Base-by-base conservation (phyloP, 2,888 invertebrate species). In the Mactromeris polynyma region DNA sequence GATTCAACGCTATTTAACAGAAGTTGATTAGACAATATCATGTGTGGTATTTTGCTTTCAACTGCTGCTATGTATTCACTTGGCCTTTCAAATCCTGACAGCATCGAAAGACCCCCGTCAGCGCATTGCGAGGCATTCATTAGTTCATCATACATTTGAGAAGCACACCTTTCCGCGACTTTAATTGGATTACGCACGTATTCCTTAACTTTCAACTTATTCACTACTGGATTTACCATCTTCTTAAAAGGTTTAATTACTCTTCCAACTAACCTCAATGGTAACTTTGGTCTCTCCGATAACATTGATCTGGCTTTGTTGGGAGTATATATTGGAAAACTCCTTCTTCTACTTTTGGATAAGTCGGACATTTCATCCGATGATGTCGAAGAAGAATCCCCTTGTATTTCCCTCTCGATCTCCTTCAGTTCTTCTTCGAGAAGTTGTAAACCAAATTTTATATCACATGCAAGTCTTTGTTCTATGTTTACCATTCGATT, bases 21-120 rank as follows among this genome's bases (percentile, higher is more conserved):
- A n/a, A 91, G 81, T 46, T 93, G 92, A 81, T 94, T 94, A 0
- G 93, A 87, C 0, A 91, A 69, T 31, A 95, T 94, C 80, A 93
- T 89, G 14, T 82, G 83, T 14, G 94, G 94, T 26, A 94, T 91
- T 58, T 89, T 89, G n/a, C 85, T 11, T 77, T 91, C 89, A 1
- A 92, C 69, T 17, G 86, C 89, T 40, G n/a, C 73, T 2, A 94
- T 82, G 36, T 89, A 90, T 0, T 92, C 90, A n/a, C 88, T 89
- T 33, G 92, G 91, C 54, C 90, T 58, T 26, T 93, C 92, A 26
- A 94, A 36, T 0, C 92, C 89, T 4, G 92, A 89, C 40, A 93
- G 88, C 31, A 31, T 40, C 42, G 73, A 40, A 6, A 93, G 83
- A 14, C 81, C 79, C 21, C 80, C 69, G 0, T 86, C 85, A 21